Base-by-base conservation (phyloP, 30 jellyfish, hydroid and myxozoan genomes). In the Cassiopea andromeda region DNA sequence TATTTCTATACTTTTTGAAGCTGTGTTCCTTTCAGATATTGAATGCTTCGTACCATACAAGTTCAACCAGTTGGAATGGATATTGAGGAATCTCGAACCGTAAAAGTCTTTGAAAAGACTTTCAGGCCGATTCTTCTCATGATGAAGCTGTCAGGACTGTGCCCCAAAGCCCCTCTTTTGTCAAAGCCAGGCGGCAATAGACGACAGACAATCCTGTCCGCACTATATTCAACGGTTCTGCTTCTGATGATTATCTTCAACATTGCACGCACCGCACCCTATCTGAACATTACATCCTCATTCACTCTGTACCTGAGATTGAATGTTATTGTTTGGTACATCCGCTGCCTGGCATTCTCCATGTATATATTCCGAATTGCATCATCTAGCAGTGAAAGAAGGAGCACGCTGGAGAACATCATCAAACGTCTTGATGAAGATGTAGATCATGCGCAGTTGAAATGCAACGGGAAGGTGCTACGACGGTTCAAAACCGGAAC, bases 341-440 rank as follows among this genome's bases (percentile, higher is more conserved):
- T 46, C 1, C 93, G 93, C 48, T 75, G 89, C 43, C n/a, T 57
- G 38, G 59, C 70, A 54, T 77, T 46, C 27, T 49, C 88, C 10
- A 7, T 60, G 0, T 60, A 75, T 47, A 6, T 76, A 19, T 46
- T 78, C 73, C 45, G 50, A 17, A 43, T 86, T 44, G 19, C 54
- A 9, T n/a, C 86, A 70, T 19, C 44, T 48, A 2, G 82, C 12
- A 64, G 64, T 19, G 81, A 67, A 44, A 58, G 45, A 69, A 49
- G 27, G 19, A 73, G 88, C 49, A 86, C 3, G 79, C 89, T 86
- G 15, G 59, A 18, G 48, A 38, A 60, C 44, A 12, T 86, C 6
- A 69, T 86, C 82, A 44, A 48, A 18, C 57, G 80, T n/a, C 89
- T 86, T 19, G 93, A 86, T 68, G 83, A 47, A 17, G 81, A 48